Base-by-base conservation (phyloP, 2,797 vertebrate genomes). In the Pelochelys cantorii region DNA sequence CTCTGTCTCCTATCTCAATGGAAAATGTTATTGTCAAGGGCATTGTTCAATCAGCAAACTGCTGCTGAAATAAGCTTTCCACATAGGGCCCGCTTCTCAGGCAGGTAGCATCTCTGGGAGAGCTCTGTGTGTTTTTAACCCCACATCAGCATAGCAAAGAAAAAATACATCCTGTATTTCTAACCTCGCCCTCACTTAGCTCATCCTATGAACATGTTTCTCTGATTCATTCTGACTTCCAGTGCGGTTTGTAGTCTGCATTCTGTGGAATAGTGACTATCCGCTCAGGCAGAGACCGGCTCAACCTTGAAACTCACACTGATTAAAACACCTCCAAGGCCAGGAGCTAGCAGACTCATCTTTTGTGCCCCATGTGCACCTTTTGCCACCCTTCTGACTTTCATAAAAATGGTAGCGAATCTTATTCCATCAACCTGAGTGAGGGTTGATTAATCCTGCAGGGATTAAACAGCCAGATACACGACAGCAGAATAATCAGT, bases 31-130 rank as follows among this genome's bases (percentile, higher is more conserved):
- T 55, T 37, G 37, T 29, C 60, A n/a, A 13, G 10, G 42, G 23
- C 5, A 54, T 53, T 1, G 1, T 3, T 1, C 0, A 5, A 54
- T 71, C 65, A 48, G 83, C 65, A n/a, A 0, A 52, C 53, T 79
- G 83, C 75, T 42, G 27, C 14, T 53, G 83, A 52, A 59, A 88
- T 53, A 34, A 87, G 56, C 52, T 54, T 62, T 31, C 22, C 27
- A 54, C 42, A n/a, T 53, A 14, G 1, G 34, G 42, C 62, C 25
- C 80, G 25, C 20, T n/a, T 27, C 80, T 1, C 1, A 55, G 52
- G 81, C 27, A 48, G 23, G 13, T 56, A 9, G 75, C 71, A 17
- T 25, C 65, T 53, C 60, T 27, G 85, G 18, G 68, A 79, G 15
- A 10, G 5, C 54, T 65, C 52, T 48, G 80, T 56, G 81, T 0